These are phyloP conservation scores for Galleria mellonella DNA, from an alignment of 1,140 invertebrate species.

Conservation along the genomic window DNA sequence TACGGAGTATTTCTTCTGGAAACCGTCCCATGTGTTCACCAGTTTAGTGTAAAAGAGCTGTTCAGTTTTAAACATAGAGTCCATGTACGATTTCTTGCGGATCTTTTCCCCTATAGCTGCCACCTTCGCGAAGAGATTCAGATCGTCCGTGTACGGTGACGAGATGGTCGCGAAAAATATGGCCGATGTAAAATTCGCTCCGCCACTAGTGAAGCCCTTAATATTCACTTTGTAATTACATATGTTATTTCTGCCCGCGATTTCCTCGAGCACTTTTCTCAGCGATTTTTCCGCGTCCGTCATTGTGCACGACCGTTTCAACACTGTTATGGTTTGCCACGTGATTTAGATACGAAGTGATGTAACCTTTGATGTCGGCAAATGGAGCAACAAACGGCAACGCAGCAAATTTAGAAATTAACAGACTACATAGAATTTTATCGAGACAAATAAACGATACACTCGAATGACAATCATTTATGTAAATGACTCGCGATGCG, in stretches of 20 bases:
- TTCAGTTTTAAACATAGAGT: slow-evolving; percentile 16
- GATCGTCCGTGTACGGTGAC: background rate
- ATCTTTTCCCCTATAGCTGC: slow-evolving; percentile 16
- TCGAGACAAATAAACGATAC: no score
- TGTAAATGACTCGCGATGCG: no score
- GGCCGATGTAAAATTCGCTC: slow-evolving; percentile 26
- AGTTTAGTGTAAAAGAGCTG: slow-evolving; percentile 22
- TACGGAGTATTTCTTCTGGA: slow-evolving; percentile 18
- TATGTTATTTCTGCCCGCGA: slow-evolving; percentile 10
- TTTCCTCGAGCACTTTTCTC: slow-evolving; percentile 5
- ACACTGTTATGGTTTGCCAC: background rate
- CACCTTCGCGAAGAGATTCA: slow-evolving; percentile 31
- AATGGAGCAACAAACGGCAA: no score
- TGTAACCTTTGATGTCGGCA: no score
- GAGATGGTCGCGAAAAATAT: slow-evolving; percentile 17
- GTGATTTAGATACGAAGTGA: no score
- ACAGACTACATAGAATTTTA: no score
- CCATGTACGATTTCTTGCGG: background rate
- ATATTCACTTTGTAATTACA: slow-evolving; percentile 5
- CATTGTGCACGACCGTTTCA: slow-evolving; percentile 13
- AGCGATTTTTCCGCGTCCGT: slow-evolving; percentile 6
- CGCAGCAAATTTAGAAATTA: no score
- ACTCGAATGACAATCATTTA: no score
- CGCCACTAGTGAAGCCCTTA: slow-evolving; percentile 12
- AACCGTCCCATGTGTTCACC: slow-evolving; percentile 5